Evolutionary conservation across 2,113 vertebrate species (phyloP).

Genomic region (Chascanopsetta lugubris): DNA sequence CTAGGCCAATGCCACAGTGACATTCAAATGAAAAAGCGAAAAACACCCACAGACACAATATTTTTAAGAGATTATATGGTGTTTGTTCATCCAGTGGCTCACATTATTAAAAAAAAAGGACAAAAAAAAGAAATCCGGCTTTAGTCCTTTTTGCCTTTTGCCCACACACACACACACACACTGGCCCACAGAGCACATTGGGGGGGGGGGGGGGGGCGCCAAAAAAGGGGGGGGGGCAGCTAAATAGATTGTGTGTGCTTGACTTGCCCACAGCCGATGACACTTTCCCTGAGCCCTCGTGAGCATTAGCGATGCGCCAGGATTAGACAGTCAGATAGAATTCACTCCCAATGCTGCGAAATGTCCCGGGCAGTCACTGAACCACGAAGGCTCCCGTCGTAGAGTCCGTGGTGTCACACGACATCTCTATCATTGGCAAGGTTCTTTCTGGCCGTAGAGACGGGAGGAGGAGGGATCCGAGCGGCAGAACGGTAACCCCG

Average conservation of each 20-base stretch:
- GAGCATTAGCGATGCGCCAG: slow-evolving; percentile 63
- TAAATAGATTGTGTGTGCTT: slow-evolving; percentile 76
- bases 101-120: slow-evolving; percentile 40
- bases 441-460: slow-evolving; percentile 2
- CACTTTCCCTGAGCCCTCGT: slow-evolving; percentile 62
- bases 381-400: slow-evolving; percentile 45
- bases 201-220: slow-evolving; percentile 38
- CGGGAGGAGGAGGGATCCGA: not conserved
- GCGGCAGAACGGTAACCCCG: slow-evolving; percentile 3
- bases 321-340: slow-evolving; percentile 73
- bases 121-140: slow-evolving; percentile 52
- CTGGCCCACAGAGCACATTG: slow-evolving; percentile 40
- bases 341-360: slow-evolving; percentile 54
- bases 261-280: slow-evolving; percentile 64
- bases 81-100: slow-evolving; percentile 60
- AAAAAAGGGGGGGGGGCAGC: slow-evolving; percentile 47
- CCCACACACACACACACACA: slow-evolving; percentile 1
- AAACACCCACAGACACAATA: slow-evolving; percentile 53
- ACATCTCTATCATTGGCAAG: slow-evolving; percentile 49
- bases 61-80: slow-evolving; percentile 64
- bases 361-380: slow-evolving; percentile 59
- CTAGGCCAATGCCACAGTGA: slow-evolving; percentile 44
- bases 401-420: slow-evolving; percentile 47
- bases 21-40: slow-evolving; percentile 56
- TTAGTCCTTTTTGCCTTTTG: slow-evolving; percentile 57